Base-by-base conservation (phyloP, 1,140 invertebrate species). In the Antheraea pernyi region DNA sequence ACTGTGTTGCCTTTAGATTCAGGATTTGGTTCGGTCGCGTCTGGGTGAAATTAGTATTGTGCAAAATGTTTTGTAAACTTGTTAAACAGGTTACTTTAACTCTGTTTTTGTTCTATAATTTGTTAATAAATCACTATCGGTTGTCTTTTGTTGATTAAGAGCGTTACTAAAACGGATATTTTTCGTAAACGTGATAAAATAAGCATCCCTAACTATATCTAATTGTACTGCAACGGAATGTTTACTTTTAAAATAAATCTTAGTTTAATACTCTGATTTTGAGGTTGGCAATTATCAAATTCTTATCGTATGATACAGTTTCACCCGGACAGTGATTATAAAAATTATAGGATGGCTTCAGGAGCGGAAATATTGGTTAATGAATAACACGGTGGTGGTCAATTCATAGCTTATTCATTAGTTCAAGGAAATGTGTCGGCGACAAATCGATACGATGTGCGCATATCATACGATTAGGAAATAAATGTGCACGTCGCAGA, bases 311-410 rank as follows among this genome's bases (percentile, higher is more conserved):
- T 16, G 46, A 53, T 53, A 53, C 46, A 53, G 13, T 53, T 53
- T 53, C 46, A 53, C 46, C 46, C 16, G 16, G 46, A 53, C 46
- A n/a, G 16, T 7, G 16, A 53, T 53, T 53, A 53, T 13, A 16
- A 53, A 2, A 53, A 53, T 53, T 6, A 6, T 53, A 53, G 5
- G 16, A 53, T 53, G 46, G 46, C 46, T 53, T 16, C 46, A 53
- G 16, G 1, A 16, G 46, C 6, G 46, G 13, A 53, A 16, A 6
- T 13, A 13, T n/a, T 53, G 6, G 46, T 16, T 13, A n/a, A 53
- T 13, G 63, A 60, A 68, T 60, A 48, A 48, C 13, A 58, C 46
- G 60, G 65, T 67, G 70, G 70, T 71, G 70, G 65, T 64, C n/a
- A 19, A 22, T 11, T 68, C 60, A 30, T 48, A 37, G 67, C 67